A percentile compares a stretch with the other conserved stretches of the same genome.
phyloP scores from a whole-genome alignment of 2,113 vertebrate genomes.

The Prinia subflava region DNA sequence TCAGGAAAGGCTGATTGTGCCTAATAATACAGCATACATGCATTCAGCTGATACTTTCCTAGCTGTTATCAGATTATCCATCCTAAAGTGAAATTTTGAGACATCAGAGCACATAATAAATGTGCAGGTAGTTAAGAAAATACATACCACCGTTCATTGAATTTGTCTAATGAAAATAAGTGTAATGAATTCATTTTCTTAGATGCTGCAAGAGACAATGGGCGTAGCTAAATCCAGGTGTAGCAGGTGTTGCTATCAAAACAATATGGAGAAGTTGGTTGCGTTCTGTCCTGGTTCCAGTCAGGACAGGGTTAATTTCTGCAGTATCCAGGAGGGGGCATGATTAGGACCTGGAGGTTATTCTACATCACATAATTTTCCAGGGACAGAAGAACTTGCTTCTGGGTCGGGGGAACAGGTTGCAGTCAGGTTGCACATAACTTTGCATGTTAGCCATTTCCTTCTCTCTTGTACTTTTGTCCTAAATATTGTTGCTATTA shows the following conservation, averaged over 20 bases:
- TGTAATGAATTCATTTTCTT: background rate
- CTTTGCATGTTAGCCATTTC: background rate
- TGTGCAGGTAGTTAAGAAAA: background rate
- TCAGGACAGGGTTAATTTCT: background rate
- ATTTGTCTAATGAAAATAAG: background rate
- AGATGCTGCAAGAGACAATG: background rate
- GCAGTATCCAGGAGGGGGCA: background rate
- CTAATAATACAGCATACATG: background rate
- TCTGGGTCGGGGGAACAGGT: background rate
- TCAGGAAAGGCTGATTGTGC: background rate
- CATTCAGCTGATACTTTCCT: background rate
- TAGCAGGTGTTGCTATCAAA: background rate
- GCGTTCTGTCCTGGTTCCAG: background rate
- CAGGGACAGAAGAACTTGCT: too few relatives aligned
- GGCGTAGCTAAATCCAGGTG: background rate
- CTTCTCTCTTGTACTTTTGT: background rate
- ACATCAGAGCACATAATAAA: background rate
- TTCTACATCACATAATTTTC: background rate
- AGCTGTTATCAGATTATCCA: background rate
- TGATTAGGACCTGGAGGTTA: background rate
- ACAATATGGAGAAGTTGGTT: background rate
- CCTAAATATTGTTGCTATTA: background rate
- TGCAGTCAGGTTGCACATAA: fast-evolving
- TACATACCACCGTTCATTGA: background rate
- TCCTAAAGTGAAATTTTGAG: background rate